Base-by-base conservation (phyloP, 1,140 invertebrate species). In the Dendrolimus punctatus region DNA sequence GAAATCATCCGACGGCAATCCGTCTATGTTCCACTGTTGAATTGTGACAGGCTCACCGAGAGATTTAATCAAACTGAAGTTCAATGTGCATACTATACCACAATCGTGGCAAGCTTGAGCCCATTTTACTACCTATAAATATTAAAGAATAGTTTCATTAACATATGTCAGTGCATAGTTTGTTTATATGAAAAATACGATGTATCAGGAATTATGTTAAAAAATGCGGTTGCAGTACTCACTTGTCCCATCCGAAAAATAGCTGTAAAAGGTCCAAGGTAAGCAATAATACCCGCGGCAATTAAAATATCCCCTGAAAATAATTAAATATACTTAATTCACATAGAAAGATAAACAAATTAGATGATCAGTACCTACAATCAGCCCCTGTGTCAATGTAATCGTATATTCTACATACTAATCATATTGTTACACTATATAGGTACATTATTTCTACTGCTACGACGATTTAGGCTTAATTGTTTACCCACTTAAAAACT, bases 21-120 rank as follows among this genome's bases (percentile, higher is more conserved):
- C 96, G 61, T 91, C 92, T 49, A 98, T 97, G 67, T 96, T 97
- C 97, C 97, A 98, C 46, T 94, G 91, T 71, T 95, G 91, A 52
- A 96, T 95, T 49, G 92, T 88, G n/a, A 98, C 94, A 2, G 95
- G 91, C 70, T 98, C 93, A 4, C 96, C 96, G 0, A 98, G 85
- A 23, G 93, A 90, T 8, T 91, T 90, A 40, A 90, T 92, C 37
- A 96, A 81, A 60, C 74, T 93, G 91, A 87, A 96, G 94, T 80
- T 91, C 40, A 90, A 63, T 0, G 92, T 92, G 68, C 94, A 97
- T 7, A 93, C 90, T 36, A 98, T 92, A 5, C 92, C 90, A 53
- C 90, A 91, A 4, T 88, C 85, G 44, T 86, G 87, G 10, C 93
- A 91, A 40, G 91, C 88, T 10, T 90, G 69, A 0, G 93, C 89